Base-by-base conservation (phyloP, 2,113 vertebrate species). In the Misgurnus mizolepis region DNA sequence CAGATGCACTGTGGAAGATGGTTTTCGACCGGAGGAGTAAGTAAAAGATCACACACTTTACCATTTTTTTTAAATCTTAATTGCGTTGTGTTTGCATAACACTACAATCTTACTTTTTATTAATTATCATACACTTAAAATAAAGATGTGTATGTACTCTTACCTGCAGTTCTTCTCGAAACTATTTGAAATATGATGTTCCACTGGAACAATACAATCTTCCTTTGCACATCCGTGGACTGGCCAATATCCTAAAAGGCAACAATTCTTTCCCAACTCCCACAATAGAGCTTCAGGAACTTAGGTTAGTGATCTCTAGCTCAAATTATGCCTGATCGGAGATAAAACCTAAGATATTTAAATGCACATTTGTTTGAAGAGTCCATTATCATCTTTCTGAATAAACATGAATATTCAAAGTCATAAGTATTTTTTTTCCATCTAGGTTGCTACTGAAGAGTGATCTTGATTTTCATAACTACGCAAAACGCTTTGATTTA, bases 1-100 rank as follows among this genome's bases (percentile, higher is more conserved):
- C 0, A 53, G 72, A 0, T 85, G 5, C 53, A 17, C 18, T 2
- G 88, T 93, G 0, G 95, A 94, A 84, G 94, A 96, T 0, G 96
- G 97, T 49, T 0, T 88, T 40, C 90, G 1, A 61, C 94, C 95
- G 0, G 39, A 91, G 15, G 84, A 90, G 97, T 99, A 92, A 58
- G 55, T 1, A 58, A 18, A 22, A 60, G 22, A 62, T n/a, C 7
- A 6, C 39, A 56, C 6, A 8, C 4, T 7, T 47, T 47, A 8
- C 10, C 2, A 2, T 47, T 47, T 47, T 47, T 8, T 47, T 47
- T 2, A 56, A 55, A 5, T 5, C 14, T 55, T 5, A 4, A 55
- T 49, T 49, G 8, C 9, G 47, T 2, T 50, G 4, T 50, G 49
- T 50, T 50, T 50, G 10, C 12, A 12, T 1, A 11, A 50, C 3